A percentile compares a stretch with the other conserved stretches of the same genome.
Evolutionary conservation across 2,888 invertebrate genomes (phyloP).

Genomic region (Nineta flava): DNA sequence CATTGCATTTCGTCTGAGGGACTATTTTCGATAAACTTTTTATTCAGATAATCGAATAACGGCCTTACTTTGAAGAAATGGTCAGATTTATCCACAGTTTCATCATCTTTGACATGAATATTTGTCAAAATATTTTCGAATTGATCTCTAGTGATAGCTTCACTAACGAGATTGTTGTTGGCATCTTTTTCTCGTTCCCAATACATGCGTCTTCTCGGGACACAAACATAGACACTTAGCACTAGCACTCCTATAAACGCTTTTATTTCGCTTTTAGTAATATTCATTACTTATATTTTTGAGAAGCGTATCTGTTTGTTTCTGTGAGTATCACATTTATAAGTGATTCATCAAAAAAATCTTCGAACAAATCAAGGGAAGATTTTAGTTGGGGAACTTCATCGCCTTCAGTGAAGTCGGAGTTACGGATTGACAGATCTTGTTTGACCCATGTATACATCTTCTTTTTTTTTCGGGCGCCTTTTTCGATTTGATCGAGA

Average conservation of each 20-base stretch:
- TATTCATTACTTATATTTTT: constrained; percentile 8
- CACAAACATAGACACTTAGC: constrained; percentile 15
- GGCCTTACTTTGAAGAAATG: constrained; percentile 18
- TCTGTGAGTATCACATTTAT: constrained; percentile 4
- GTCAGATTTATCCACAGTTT: constrained; percentile 14
- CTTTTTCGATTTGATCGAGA: neutral
- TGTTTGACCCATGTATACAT: neutral
- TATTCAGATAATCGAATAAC: constrained; percentile 15
- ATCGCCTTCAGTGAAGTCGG: no score
- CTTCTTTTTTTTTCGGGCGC: neutral
- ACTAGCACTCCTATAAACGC: constrained; percentile 14
- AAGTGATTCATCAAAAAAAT: neutral
- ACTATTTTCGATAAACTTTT: constrained; percentile 15
- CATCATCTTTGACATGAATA: constrained; percentile 18
- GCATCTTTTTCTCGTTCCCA: constrained; percentile 17
- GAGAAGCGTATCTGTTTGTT: constrained; percentile 7
- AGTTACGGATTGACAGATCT: neutral
- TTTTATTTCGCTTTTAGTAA: constrained; percentile 10
- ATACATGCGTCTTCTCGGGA: constrained; percentile 16
- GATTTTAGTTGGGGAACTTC: neutral
- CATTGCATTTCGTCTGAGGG: constrained; percentile 17
- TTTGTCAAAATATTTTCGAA: constrained; percentile 17
- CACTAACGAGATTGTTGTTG: constrained; percentile 14
- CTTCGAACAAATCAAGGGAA: neutral
- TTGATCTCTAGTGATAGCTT: constrained; percentile 17